Conservation (phyloP, 2,113 vertebrate species). For the Dicentrarchus labrax region DNA sequence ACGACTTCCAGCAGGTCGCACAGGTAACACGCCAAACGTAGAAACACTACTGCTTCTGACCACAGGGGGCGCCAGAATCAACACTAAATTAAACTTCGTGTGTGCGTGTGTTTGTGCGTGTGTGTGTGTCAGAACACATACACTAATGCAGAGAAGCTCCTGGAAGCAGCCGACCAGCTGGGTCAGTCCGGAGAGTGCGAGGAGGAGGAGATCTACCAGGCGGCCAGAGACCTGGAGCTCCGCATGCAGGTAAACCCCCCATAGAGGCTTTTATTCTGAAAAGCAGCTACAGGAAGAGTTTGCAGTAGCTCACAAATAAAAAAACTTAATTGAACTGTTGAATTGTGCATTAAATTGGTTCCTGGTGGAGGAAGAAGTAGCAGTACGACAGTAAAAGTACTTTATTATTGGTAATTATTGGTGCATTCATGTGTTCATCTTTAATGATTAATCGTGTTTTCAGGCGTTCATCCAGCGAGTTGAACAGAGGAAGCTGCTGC, state of each 20-base stretch:
- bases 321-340: too few relatives aligned
- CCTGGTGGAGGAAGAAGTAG: too few relatives aligned
- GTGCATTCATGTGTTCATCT: too few relatives aligned
- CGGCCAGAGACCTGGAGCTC: slow-evolving; percentile 78
- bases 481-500: slow-evolving; percentile 80
- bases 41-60: too few relatives aligned
- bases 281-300: not conserved
- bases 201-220: slow-evolving; percentile 82
- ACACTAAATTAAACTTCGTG: not conserved
- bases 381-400: too few relatives aligned
- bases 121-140: slow-evolving; percentile 78
- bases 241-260: slow-evolving; percentile 75
- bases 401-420: too few relatives aligned
- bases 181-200: slow-evolving; percentile 82
- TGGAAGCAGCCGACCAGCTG: slow-evolving; percentile 81
- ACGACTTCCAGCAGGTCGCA: slow-evolving; percentile 98
- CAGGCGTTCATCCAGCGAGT: slow-evolving; percentile 81
- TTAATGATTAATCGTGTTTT: not conserved
- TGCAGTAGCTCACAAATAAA: too few relatives aligned
- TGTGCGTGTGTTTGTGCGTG: slow-evolving; percentile 30
- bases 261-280: not conserved
- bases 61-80: too few relatives aligned
- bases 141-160: slow-evolving; percentile 83
- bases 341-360: too few relatives aligned
- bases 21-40: slow-evolving; percentile 85